Conservation (phyloP, 2,797 vertebrate species). For the Thaleichthys pacificus region DNA sequence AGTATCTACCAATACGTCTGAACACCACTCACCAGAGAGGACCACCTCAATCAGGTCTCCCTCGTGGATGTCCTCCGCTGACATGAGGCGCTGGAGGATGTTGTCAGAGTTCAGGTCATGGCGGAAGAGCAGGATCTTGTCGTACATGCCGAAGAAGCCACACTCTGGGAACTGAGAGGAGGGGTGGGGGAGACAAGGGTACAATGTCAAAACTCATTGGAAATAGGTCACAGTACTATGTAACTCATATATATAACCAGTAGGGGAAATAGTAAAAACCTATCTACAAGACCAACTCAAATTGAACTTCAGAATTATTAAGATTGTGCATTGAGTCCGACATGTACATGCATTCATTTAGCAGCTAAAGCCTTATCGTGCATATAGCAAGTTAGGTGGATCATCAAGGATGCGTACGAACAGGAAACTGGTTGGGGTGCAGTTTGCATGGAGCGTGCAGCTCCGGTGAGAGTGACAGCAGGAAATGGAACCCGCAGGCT, state of each 20-base stretch:
- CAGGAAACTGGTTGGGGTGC: conserved; percentile 34
- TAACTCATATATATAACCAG: no score
- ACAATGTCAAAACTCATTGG: no score
- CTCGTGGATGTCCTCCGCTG: conserved; percentile 86
- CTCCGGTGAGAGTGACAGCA: conserved; percentile 9
- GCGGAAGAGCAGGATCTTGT: conserved; percentile 92
- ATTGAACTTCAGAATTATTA: neutral
- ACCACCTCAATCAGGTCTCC: conserved; percentile 79
- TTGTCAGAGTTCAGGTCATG: conserved; percentile 89
- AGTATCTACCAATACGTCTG: neutral
- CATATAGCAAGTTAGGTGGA: no score
- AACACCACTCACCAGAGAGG: conserved; percentile 79
- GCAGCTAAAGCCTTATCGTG: no score
- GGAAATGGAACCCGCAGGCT: conserved; percentile 37
- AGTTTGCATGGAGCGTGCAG: conserved; percentile 5
- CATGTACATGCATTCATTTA: no score
- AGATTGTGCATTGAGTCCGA: neutral
- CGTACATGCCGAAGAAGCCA: conserved; percentile 91
- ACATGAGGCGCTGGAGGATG: conserved; percentile 85
- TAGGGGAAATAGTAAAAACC: neutral
- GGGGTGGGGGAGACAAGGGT: conserved; percentile 10
- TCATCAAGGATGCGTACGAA: neutral
- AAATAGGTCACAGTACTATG: neutral
- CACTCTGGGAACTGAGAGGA: conserved; percentile 87
- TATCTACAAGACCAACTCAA: neutral